Conservation (phyloP, 2,888 invertebrate species). For the Ganaspis brasiliensis region DNA sequence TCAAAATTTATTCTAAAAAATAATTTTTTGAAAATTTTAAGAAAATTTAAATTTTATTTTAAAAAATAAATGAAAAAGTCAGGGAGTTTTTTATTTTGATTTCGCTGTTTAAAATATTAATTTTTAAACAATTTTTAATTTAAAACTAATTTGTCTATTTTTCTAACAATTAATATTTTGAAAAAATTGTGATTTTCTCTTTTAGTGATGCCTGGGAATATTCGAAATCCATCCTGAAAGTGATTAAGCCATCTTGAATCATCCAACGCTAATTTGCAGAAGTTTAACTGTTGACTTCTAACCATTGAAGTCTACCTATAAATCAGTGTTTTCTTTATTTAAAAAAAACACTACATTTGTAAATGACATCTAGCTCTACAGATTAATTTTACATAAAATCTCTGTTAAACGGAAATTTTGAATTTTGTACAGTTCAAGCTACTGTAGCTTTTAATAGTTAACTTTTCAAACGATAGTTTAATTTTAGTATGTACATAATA, state of each 20-base stretch:
- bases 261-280: constrained; percentile 7
- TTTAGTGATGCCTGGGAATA: constrained; percentile 79
- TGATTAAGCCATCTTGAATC: constrained; percentile 75
- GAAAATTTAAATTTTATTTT: no score
- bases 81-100: no score
- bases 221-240: constrained; percentile 77
- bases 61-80: no score
- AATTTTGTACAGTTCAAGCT: constrained; percentile 35
- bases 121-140: no score
- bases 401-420: neutral
- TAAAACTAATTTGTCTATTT: constrained; percentile 13
- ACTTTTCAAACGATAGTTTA: constrained; percentile 8
- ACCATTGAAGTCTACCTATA: neutral
- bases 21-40: no score
- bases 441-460: constrained; percentile 21
- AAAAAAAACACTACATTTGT: constrained; percentile 4
- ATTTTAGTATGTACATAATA: constrained; percentile 32
- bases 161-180: neutral
- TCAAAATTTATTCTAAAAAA: no score
- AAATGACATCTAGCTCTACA: constrained; percentile 1
- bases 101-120: neutral
- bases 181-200: constrained; percentile 58
- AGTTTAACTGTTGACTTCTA: constrained; percentile 44
- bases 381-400: neutral
- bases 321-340: neutral